These are phyloP conservation scores for Peromyscus maniculatus DNA, from an alignment of 2,113 vertebrate genomes.

Conservation along the genomic window DNA sequence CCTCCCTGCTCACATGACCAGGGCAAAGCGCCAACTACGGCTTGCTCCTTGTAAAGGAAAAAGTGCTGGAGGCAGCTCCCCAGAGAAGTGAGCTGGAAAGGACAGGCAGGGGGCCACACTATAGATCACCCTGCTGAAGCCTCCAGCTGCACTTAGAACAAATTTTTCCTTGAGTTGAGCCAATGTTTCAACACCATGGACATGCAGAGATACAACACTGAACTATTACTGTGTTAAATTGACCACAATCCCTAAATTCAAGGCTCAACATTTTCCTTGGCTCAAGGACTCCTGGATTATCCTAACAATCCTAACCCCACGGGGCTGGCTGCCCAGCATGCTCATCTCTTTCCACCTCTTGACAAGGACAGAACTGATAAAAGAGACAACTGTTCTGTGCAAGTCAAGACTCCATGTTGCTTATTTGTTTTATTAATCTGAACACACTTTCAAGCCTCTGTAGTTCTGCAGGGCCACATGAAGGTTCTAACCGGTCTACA, in stretches of 20 bases:
- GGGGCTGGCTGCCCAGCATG: not conserved
- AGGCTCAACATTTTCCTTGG: conserved; percentile 50
- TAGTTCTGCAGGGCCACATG: not conserved
- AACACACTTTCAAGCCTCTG: not conserved
- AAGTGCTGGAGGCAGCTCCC: conserved; percentile 46
- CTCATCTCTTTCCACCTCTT: not conserved
- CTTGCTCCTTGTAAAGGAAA: conserved; percentile 57
- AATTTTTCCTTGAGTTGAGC: conserved; percentile 64
- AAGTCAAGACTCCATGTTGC: not conserved
- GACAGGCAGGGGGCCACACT: not conserved
- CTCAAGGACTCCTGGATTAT: not conserved
- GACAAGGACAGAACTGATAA: not conserved
- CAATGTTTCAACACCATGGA: conserved; percentile 38
- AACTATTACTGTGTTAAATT: not conserved
- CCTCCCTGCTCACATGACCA: not conserved
- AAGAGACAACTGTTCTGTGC: not conserved
- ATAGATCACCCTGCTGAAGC: not conserved
- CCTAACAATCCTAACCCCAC: not conserved
- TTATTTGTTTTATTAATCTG: not conserved
- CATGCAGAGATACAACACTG: not conserved
- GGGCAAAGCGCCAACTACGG: not conserved
- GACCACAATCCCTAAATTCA: not conserved
- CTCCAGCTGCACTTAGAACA: conserved; percentile 38
- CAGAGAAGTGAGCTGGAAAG: not conserved
- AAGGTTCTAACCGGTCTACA: not conserved